phyloP scores from a whole-genome alignment of 2,888 invertebrate genomes.

The Plagodis pulveraria region DNA sequence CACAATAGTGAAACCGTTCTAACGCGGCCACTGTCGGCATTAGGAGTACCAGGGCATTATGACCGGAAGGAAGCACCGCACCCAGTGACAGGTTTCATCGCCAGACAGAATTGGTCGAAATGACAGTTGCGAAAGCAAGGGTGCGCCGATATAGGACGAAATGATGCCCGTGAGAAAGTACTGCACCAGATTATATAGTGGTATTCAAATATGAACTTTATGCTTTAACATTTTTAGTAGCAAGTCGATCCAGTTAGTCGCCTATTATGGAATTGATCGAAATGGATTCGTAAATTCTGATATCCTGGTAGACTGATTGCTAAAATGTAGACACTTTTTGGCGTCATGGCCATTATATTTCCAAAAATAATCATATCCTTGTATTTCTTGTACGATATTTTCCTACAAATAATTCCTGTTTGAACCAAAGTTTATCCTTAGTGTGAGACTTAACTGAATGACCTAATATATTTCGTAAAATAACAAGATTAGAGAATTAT shows the following conservation, averaged over 20 bases:
- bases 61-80: conserved; percentile 45
- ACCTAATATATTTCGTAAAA: not conserved
- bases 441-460: no score
- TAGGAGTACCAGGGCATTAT: conserved; percentile 30
- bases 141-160: conserved; percentile 44
- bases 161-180: conserved; percentile 45
- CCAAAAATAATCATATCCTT: no score
- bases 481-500: conserved; percentile 14
- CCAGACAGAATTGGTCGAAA: conserved; percentile 41
- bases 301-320: not conserved
- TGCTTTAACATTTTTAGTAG: not conserved
- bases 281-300: not conserved
- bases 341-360: no score
- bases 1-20: conserved; percentile 20
- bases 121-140: conserved; percentile 54
- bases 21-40: conserved; percentile 2
- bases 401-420: no score
- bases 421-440: no score
- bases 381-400: no score
- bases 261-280: not conserved
- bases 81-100: conserved; percentile 39
- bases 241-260: not conserved
- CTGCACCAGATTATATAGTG: conserved; percentile 10
- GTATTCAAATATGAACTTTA: conserved; percentile 20
- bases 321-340: no score